Evolutionary conservation across 2,888 invertebrate genomes (phyloP), one percentile per base, ranked within the genome.

Genomic region (Odontomyia ornata): DNA sequence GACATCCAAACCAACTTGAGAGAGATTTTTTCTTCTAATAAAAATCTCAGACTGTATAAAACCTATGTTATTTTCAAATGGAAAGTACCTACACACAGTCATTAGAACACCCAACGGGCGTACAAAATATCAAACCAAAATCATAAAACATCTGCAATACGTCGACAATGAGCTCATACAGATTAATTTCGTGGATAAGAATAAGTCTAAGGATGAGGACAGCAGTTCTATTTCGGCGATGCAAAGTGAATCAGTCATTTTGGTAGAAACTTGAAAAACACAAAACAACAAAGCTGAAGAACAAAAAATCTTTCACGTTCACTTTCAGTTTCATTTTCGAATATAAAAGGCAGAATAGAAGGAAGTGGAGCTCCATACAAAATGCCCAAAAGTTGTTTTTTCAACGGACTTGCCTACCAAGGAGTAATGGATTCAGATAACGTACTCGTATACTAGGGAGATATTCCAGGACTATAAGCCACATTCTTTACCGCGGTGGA

Each of bases 81-180:
- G 23, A 60, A 60, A 21, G 23, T 60, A 23, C 25, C 36, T 36
- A 9, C 36, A n/a, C n/a, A 36, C 4, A 25, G 23, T 11, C 15
- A 62, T 11, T 11, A 62, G 27, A 27, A 62, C 62, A 25, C 62
- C 62, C 25, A 62, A 57, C 57, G 57, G 57, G 5, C 27, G 23
- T 2, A 27, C 25, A 27, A 62, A 62, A 27, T 5, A 5, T 27
- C 62, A 62, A 3, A 62, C 62, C 62, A 25, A 11, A 62, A 62
- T 62, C 62, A 62, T 62, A 62, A 62, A 27, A 62, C 62, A 62
- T 62, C 62, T 27, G 62, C 62, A 62, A 62, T 60, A 60, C 15
- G 60, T 23, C 23, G 25, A 18, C 15, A 62, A 62, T 23, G 23
- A 15, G 27, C 15, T 11, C 27, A 27, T 27, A 62, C 27, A 62